Evolutionary conservation across 2,797 vertebrate species (phyloP), one percentile per base, ranked within the genome.

Genomic region (Hyperoplus lanceolatus): DNA sequence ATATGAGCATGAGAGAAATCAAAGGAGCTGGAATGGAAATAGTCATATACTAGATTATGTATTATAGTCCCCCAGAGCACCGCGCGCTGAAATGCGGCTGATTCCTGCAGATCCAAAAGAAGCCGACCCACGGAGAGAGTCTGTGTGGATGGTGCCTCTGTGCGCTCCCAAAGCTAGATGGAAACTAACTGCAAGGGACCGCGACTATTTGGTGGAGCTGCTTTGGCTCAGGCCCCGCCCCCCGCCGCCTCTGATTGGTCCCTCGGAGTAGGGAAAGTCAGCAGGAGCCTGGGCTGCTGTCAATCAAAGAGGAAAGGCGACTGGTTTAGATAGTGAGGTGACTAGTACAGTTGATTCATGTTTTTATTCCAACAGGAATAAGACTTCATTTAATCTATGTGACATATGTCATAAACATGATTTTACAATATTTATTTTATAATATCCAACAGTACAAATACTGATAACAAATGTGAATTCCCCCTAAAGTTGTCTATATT

Each of bases 21-120:
- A 89, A 91, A 90, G 82, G 84, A 90, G 92, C 90, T 92, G 87
- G 81, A 56, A 92, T 93, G 88, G 85, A 94, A 95, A 93, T 95
- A 94, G 83, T 94, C 91, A 94, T 93, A 87, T 84, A 29, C 29
- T 29, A 29, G 1, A 29, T 29, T 29, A 29, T 29, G 29, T 87
- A 81, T 38, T 87, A 80, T 66, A 87, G 83, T 78, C 85, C 74
- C 84, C 59, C 72, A 79, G 74, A 71, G 78, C 64, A 75, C 83
- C 1, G 57, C 39, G 42, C 16, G 72, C 80, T 83, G 29, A 29
- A 29, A 80, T 55, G 87, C 83, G 86, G 80, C 61, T 80, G 54
- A 78, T 65, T 89, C 89, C 82, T 76, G 86, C 88, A 76, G 84
- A 87, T 92, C 92, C 29, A 29, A 29, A 29, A 29, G 29, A 29